Base-by-base conservation (phyloP, 2,888 invertebrate species). In the Caenorhabditis doughertyi region DNA sequence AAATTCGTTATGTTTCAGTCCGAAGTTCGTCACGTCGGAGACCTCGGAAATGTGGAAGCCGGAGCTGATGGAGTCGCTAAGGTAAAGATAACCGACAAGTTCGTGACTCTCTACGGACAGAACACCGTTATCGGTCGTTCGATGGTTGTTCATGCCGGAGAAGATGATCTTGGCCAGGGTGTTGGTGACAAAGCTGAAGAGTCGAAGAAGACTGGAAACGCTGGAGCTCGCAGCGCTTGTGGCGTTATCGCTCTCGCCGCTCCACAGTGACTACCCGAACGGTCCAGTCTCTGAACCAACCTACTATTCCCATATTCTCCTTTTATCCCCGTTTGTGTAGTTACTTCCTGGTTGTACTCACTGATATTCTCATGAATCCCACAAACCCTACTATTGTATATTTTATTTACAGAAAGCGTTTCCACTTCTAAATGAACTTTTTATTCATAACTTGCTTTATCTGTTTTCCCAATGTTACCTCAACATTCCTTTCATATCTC, bases 181-280 rank as follows among this genome's bases (percentile, higher is more conserved):
- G 83, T 73, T 13, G 89, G 89, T 11, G 90, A 90, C 64, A 87
- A 88, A 82, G 79, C 90, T 65, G 90, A 89, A n/a, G 92, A 90
- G 76, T 92, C 92, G 72, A 82, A 89, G 74, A 89, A 89, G 83
- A 92, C 91, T 3, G 92, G 92, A 35, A 92, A 92, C 74, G 92
- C 92, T 18, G 92, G 92, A 0, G 84, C 90, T 0, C 90, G 92
- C 35, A 44, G 92, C 8, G 92, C 91, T 13, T 92, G 92, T 71
- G 92, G 92, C 71, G 86, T 91, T 68, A 92, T 92, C 68, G 89
- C 81, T 44, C 71, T 81, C n/a, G 83, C 83, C 21, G 83, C 83
- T 11, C 83, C 83, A 35, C 83, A 83, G 47, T 83, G 79, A 83
- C 79, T 73, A 4, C 8, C 25, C 53, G 67, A 76, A 55, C 65